phyloP scores from a whole-genome alignment of 1,140 invertebrate genomes.

The Listronotus bonariensis region DNA sequence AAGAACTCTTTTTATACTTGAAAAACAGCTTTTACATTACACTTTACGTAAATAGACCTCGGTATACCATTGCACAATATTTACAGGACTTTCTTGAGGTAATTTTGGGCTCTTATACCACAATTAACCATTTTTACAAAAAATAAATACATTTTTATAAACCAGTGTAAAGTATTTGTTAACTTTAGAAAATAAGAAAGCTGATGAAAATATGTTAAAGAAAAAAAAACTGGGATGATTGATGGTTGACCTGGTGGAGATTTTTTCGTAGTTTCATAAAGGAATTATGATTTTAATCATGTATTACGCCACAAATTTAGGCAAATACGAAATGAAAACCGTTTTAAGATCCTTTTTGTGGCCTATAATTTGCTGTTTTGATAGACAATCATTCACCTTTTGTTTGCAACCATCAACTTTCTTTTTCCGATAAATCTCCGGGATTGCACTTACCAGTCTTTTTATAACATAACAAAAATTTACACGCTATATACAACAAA shows the following conservation, averaged over 20 bases:
- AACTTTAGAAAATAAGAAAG: conserved; percentile 12
- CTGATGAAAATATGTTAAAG: neutral
- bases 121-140: too few species aligned
- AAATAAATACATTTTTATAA: too few species aligned
- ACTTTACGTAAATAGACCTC: too few species aligned
- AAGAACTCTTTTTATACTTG: too few species aligned
- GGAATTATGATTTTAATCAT: conserved; percentile 12
- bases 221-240: conserved; percentile 7
- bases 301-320: too few species aligned
- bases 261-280: conserved; percentile 9
- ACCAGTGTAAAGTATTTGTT: neutral
- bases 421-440: conserved; percentile 19
- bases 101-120: too few species aligned
- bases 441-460: conserved; percentile 40
- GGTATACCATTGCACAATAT: too few species aligned
- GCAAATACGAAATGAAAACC: neutral
- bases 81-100: too few species aligned
- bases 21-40: too few species aligned
- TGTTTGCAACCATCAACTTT: conserved; percentile 41
- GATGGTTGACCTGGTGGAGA: conserved; percentile 4
- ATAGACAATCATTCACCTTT: conserved; percentile 46
- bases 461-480: conserved; percentile 48
- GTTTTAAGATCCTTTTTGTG: neutral
- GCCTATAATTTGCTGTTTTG: conserved; percentile 35
- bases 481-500: conserved; percentile 43